A percentile compares a stretch with the other conserved stretches of the same genome.
These are phyloP conservation scores for Macrosoma leucophasiata DNA, from an alignment of 2,888 invertebrate genomes.

Conservation along the genomic window DNA sequence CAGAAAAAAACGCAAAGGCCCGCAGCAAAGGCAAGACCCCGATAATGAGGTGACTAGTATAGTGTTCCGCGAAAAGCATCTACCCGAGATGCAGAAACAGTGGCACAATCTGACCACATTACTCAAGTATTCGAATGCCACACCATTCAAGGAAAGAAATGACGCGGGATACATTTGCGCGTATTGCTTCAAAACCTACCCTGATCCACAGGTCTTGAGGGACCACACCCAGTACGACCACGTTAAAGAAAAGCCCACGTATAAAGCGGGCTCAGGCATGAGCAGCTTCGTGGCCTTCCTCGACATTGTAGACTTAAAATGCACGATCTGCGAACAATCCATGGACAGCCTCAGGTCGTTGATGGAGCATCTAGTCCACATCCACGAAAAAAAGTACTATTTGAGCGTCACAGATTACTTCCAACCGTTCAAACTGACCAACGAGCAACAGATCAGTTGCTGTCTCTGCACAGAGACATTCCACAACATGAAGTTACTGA, in stretches of 20 bases:
- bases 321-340: slow-evolving; percentile 47
- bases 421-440: slow-evolving; percentile 52
- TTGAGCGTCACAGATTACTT: slow-evolving; percentile 56
- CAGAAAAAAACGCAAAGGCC: slow-evolving; percentile 51
- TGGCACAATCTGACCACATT: slow-evolving; percentile 62
- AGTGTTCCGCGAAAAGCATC: slow-evolving; percentile 44
- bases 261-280: slow-evolving; percentile 56
- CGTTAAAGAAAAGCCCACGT: slow-evolving; percentile 51
- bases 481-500: slow-evolving; percentile 60
- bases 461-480: slow-evolving; percentile 55
- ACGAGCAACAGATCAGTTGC: slow-evolving; percentile 54
- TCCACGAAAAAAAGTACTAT: slow-evolving; percentile 57
- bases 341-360: slow-evolving; percentile 44
- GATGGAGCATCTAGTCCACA: slow-evolving; percentile 48
- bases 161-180: slow-evolving; percentile 65
- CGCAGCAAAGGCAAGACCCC: slow-evolving; percentile 45
- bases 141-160: slow-evolving; percentile 62
- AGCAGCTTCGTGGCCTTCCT: slow-evolving; percentile 59
- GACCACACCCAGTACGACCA: slow-evolving; percentile 54
- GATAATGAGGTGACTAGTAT: slow-evolving; percentile 34
- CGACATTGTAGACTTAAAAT: slow-evolving; percentile 60
- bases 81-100: slow-evolving; percentile 62
- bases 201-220: slow-evolving; percentile 46
- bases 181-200: slow-evolving; percentile 59
- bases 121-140: slow-evolving; percentile 57